Conservation (phyloP, 2,113 vertebrate species). For the Cyprinodon variegatus region DNA sequence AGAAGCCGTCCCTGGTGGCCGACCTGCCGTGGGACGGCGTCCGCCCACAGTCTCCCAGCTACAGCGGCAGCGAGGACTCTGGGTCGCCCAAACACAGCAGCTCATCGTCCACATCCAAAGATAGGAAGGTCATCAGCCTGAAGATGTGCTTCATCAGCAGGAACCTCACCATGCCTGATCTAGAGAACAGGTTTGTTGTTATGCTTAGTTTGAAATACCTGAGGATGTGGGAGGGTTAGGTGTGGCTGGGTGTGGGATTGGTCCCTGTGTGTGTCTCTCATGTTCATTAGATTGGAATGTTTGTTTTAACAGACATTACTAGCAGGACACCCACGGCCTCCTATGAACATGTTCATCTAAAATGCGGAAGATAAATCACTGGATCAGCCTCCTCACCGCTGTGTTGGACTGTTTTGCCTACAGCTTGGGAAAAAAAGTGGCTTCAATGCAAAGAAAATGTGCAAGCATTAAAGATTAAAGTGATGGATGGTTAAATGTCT, state of each 20-base stretch:
- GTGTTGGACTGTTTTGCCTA: neutral
- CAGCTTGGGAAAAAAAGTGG: too few species aligned
- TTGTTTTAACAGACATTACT: conserved; percentile 24
- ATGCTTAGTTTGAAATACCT: neutral
- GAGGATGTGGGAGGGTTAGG: conserved; percentile 21
- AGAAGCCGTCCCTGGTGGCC: conserved; percentile 90
- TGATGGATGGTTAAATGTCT: too few species aligned
- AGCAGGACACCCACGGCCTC: neutral
- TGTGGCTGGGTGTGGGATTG: conserved; percentile 23
- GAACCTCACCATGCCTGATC: conserved; percentile 95
- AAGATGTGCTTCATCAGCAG: conserved; percentile 96
- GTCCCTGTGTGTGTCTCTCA: neutral
- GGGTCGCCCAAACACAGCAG: conserved; percentile 87
- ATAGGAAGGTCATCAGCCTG: conserved; percentile 91
- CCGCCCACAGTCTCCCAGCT: conserved; percentile 84
- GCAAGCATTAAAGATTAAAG: neutral
- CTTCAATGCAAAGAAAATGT: neutral
- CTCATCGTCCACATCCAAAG: conserved; percentile 71
- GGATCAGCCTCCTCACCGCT: neutral
- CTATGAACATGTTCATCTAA: neutral
- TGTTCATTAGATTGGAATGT: conserved; percentile 44
- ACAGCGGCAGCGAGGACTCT: conserved; percentile 89
- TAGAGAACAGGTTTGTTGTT: conserved; percentile 89
- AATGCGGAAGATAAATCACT: neutral
- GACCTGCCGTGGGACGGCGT: conserved; percentile 92